phyloP scores from a whole-genome alignment of 2,797 vertebrate species.

The Triplophysa bombifrons region DNA sequence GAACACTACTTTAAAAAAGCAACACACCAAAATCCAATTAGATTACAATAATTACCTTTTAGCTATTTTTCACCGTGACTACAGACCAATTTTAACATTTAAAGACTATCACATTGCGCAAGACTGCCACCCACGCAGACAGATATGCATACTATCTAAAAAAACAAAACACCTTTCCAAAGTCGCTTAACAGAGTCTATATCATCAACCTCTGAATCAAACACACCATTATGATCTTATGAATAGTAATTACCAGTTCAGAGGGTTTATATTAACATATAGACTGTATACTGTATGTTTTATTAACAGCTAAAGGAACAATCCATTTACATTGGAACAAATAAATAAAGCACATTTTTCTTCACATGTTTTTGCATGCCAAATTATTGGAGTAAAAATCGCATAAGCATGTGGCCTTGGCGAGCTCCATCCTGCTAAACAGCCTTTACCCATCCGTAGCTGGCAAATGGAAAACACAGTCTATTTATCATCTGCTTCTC shows the following conservation, averaged over 20 bases:
- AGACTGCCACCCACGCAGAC: not conserved
- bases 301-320: conserved; percentile 31
- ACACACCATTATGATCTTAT: conserved; percentile 5
- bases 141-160: not conserved
- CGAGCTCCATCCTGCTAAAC: conserved; percentile 54
- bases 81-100: conserved; percentile 6
- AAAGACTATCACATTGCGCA: conserved; percentile 23
- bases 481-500: conserved; percentile 77
- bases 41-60: conserved; percentile 4
- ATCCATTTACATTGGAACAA: conserved; percentile 40
- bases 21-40: not conserved
- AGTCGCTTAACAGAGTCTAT: conserved; percentile 29
- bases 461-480: conserved; percentile 72
- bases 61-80: not conserved
- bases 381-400: conserved; percentile 20
- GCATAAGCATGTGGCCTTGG: conserved; percentile 7
- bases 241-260: conserved; percentile 33
- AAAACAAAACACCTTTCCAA: conserved; percentile 21
- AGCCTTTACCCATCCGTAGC: conserved; percentile 64
- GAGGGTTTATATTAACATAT: conserved; percentile 51
- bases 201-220: conserved; percentile 33
- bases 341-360: conserved; percentile 44
- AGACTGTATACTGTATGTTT: conserved; percentile 31
- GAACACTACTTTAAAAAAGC: not conserved
- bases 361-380: conserved; percentile 10